Evolutionary conservation across 2,797 vertebrate species (phyloP), one percentile per base, ranked within the genome.

Genomic region (Gadopsis marmoratus): DNA sequence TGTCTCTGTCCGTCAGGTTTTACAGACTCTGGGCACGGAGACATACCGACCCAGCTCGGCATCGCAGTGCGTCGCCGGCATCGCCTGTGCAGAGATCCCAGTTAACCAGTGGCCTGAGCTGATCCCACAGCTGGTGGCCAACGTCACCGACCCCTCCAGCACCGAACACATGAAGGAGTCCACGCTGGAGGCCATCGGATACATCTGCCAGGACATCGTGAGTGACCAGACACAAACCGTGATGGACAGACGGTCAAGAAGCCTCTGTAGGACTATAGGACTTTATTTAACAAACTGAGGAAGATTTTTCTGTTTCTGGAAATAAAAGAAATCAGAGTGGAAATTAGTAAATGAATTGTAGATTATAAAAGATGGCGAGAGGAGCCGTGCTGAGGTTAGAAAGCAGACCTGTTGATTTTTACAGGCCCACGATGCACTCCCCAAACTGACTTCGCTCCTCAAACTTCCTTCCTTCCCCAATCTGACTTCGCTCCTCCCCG

Each of bases 111-210:
- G 98, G 98, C 98, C 98, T 0, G 97, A 99, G 81, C 97, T 99
- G 82, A 97, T 99, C 86, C 97, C 97, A 2, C 98, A 99, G 90
- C 95, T 99, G 86, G 97, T 99, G 65, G 96, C 97, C 41, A 99
- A 99, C 6, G 98, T 99, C 43, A 99, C 98, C 0, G 97, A 98
- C 82, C 97, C 97, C 33, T 96, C 95, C 89, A 98, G 97, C 92
- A 99, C 98, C 0, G 98, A 99, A 66, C 98, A 99, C 92, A 99
- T 99, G 98, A 99, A 99, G 94, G 98, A 99, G 91, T 98, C 98
- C 0, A 99, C 98, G 16, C 93, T 99, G 94, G 98, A 99, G 95
- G 98, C 98, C 91, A 99, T 99, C n/a, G 98, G 98, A 0, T 99
- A 99, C 95, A 99, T 99, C 94, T 99, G 98, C 87, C 98, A 99